Conservation (phyloP, 2,888 invertebrate genomes). For the Drosophila colorata region DNA sequence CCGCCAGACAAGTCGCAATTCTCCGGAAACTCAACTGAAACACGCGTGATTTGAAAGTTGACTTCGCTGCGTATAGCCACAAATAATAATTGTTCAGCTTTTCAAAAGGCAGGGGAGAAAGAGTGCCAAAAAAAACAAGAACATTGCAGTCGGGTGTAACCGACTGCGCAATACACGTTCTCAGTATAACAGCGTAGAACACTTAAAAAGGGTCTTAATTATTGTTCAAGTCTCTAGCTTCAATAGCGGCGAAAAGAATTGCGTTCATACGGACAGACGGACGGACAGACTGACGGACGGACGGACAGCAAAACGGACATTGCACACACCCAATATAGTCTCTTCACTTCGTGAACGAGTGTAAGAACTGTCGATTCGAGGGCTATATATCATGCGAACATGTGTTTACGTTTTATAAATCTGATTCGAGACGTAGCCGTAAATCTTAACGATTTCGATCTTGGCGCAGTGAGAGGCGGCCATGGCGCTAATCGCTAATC, state of each 20-base stretch:
- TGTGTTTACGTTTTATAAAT: conserved; percentile 69
- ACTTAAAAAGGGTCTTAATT: too few relatives aligned
- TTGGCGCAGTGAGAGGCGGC: conserved; percentile 1
- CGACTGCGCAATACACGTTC: too few relatives aligned
- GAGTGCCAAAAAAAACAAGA: too few relatives aligned
- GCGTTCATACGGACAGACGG: too few relatives aligned
- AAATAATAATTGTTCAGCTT: conserved; percentile 11
- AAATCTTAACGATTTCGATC: conserved; percentile 58
- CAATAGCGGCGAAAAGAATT: too few relatives aligned
- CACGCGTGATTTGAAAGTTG: neutral
- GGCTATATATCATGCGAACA: conserved; percentile 14
- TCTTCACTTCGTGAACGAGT: too few relatives aligned
- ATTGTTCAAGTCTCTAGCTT: too few relatives aligned
- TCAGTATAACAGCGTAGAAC: too few relatives aligned
- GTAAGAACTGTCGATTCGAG: neutral
- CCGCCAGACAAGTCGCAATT: neutral
- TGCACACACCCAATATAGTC: too few relatives aligned
- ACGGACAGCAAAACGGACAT: too few relatives aligned
- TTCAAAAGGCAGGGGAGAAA: neutral
- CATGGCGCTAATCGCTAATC: conserved; percentile 66
- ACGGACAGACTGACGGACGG: too few relatives aligned
- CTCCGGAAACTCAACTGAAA: conserved; percentile 6
- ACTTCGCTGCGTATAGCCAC: conserved; percentile 6
- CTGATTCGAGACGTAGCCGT: conserved; percentile 52
- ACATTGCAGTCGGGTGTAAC: too few relatives aligned